A percentile compares a stretch with the other conserved stretches of the same genome.
Evolutionary conservation across 2,888 invertebrate species (phyloP).

Genomic region (Eurytoma adleriae): DNA sequence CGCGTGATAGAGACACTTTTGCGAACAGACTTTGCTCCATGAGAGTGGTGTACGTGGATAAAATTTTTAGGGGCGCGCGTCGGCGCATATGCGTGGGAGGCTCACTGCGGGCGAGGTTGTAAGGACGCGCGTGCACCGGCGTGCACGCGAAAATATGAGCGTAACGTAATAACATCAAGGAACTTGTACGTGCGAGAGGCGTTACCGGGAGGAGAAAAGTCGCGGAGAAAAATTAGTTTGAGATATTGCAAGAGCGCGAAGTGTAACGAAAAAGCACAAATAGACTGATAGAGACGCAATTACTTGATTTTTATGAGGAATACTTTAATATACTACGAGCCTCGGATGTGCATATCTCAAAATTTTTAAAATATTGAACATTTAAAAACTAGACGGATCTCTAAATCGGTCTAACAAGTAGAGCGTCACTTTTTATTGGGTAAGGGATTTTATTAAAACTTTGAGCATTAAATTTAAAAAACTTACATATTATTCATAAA

Average conservation of each 20-base stretch:
- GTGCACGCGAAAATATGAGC: conserved; percentile 51
- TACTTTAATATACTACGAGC: too few species aligned
- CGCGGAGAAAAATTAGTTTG: conserved; percentile 26
- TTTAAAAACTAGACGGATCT: too few species aligned
- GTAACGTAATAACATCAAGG: conserved; percentile 53
- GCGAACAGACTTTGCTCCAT: conserved; percentile 63
- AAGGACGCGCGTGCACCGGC: conserved; percentile 8
- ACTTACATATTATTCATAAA: too few species aligned
- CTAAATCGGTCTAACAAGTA: too few species aligned
- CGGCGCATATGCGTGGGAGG: background rate
- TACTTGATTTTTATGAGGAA: too few species aligned
- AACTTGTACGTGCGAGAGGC: conserved; percentile 31
- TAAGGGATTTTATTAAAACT: too few species aligned
- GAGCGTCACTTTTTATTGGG: too few species aligned
- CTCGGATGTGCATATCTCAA: too few species aligned
- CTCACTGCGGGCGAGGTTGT: conserved; percentile 26
- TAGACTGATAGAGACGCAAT: too few species aligned
- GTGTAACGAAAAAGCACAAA: conserved; percentile 15
- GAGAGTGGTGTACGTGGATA: conserved; percentile 67
- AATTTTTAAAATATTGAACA: too few species aligned
- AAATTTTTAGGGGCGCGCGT: conserved; percentile 63
- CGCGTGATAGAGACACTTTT: conserved; percentile 46
- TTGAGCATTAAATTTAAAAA: too few species aligned
- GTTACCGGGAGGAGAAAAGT: background rate
- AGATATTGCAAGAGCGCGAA: conserved; percentile 20